Conservation (phyloP, 2,797 vertebrate genomes). For the Mus minutoides region DNA sequence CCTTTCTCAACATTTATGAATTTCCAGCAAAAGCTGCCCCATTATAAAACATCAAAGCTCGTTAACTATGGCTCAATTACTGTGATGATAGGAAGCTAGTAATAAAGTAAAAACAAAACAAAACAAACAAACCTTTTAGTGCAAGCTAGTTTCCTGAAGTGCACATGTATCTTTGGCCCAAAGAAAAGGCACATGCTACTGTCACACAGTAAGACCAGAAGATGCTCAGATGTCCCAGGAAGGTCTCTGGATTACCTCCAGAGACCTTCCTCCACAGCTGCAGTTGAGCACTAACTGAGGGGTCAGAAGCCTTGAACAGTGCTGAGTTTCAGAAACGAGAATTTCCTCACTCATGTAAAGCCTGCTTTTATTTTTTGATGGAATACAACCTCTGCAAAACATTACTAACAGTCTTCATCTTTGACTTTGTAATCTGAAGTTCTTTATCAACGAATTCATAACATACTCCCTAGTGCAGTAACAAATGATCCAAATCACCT, state of each 20-base stretch:
- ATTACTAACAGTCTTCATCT: background rate
- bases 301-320: background rate
- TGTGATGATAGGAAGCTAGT: background rate
- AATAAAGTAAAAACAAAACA: background rate
- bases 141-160: conserved; percentile 14
- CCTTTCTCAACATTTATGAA: conserved; percentile 4
- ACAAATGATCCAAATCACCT: background rate
- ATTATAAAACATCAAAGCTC: background rate
- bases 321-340: conserved; percentile 9
- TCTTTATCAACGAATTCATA: conserved; percentile 35
- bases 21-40: conserved; percentile 13
- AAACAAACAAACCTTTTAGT: background rate
- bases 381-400: conserved; percentile 38
- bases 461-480: background rate
- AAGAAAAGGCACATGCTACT: background rate
- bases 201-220: background rate
- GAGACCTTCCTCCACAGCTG: background rate
- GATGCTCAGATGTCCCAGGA: background rate
- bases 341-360: background rate
- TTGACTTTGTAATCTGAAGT: background rate
- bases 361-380: background rate
- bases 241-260: background rate
- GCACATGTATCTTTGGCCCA: background rate
- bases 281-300: background rate
- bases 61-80: background rate